A percentile compares a stretch with the other conserved stretches of the same genome.
Conservation (phyloP, 1,140 invertebrate genomes). For the Drosophila subobscura region DNA sequence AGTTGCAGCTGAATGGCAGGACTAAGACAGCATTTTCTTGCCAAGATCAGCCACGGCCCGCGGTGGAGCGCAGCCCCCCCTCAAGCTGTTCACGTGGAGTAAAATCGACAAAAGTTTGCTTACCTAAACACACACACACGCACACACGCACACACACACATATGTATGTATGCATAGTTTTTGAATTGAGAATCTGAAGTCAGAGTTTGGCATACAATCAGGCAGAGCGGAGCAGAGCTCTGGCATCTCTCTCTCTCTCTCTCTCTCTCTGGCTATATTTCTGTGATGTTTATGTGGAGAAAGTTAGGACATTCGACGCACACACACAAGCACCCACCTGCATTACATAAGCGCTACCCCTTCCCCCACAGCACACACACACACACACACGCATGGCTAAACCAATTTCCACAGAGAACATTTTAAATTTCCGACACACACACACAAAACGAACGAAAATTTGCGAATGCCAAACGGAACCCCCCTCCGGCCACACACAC, state of each 20-base stretch:
- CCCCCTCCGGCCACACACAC: constrained; percentile 30
- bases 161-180: constrained; percentile 43
- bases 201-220: constrained; percentile 53
- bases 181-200: constrained; percentile 58
- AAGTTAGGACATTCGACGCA: constrained; percentile 35
- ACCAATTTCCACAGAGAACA: constrained; percentile 74
- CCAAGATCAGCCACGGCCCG: no score
- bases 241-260: no score
- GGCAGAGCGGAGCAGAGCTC: constrained; percentile 10
- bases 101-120: constrained; percentile 27
- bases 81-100: no score
- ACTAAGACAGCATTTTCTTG: no score
- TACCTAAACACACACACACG: constrained; percentile 25
- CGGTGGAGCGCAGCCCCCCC: no score
- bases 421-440: constrained; percentile 71
- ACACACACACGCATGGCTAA: constrained; percentile 45
- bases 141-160: constrained; percentile 13
- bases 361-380: constrained; percentile 1
- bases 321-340: constrained; percentile 27
- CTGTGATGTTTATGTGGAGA: constrained; percentile 41
- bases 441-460: constrained; percentile 58
- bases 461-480: constrained; percentile 73
- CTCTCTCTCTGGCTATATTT: constrained; percentile 45
- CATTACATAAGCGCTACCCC: constrained; percentile 11
- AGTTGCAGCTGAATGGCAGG: no score